phyloP scores from a whole-genome alignment of 92 coral and sea anemone species.

The Epizoanthus stellaris region DNA sequence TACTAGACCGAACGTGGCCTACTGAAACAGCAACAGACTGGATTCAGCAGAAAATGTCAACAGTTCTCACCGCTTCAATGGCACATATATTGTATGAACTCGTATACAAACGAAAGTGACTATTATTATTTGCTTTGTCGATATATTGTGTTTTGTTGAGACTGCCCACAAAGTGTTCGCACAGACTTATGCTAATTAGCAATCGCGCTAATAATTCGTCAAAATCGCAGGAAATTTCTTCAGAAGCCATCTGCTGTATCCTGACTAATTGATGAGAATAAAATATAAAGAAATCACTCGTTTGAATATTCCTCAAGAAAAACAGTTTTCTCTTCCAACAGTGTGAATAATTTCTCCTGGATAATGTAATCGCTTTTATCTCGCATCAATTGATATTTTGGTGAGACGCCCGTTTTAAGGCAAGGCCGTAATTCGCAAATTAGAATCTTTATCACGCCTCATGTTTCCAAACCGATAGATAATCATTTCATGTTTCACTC shows the following conservation, averaged over 20 bases:
- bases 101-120: too few species aligned
- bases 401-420: not conserved
- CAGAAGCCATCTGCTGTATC: slow-evolving; percentile 22
- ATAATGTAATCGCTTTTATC: slow-evolving; percentile 5
- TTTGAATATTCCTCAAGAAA: slow-evolving; percentile 7
- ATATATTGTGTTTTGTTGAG: too few species aligned
- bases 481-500: not conserved
- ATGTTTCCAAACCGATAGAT: not conserved
- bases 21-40: too few species aligned
- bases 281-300: not conserved
- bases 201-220: too few species aligned
- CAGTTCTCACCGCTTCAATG: too few species aligned
- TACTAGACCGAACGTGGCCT: too few species aligned
- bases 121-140: too few species aligned
- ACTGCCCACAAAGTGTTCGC: too few species aligned
- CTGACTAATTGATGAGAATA: slow-evolving; percentile 10
- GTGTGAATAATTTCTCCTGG: not conserved
- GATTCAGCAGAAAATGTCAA: too few species aligned
- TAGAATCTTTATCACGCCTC: not conserved
- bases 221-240: slow-evolving; percentile 7
- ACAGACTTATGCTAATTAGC: too few species aligned
- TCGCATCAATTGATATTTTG: not conserved
- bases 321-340: slow-evolving; percentile 16
- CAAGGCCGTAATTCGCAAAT: not conserved
- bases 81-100: too few species aligned